Percentiles rank a stretch among this genome's conserved stretches.
Conservation (phyloP, 2,888 invertebrate genomes). For the Idaea straminata region DNA sequence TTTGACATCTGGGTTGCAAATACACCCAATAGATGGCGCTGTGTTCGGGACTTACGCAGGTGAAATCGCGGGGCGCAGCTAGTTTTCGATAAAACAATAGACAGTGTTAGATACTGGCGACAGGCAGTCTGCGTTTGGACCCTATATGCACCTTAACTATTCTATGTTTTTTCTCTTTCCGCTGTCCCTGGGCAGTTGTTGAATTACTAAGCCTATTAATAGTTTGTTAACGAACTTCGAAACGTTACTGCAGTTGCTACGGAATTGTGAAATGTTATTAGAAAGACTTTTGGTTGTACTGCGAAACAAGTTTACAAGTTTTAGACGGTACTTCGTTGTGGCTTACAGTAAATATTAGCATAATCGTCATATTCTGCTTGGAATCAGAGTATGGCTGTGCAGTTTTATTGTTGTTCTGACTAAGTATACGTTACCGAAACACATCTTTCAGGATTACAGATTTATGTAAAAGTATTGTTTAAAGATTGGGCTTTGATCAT, state of each 20-base stretch:
- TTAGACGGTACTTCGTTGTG: background rate
- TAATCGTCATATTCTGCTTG: background rate
- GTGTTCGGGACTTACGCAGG: too few relatives aligned
- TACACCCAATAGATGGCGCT: too few relatives aligned
- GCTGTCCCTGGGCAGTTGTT: conserved; percentile 34
- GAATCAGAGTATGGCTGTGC: background rate
- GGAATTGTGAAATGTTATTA: conserved; percentile 7
- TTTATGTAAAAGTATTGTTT: too few relatives aligned
- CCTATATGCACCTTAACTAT: background rate
- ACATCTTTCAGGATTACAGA: too few relatives aligned
- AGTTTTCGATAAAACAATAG: too few relatives aligned
- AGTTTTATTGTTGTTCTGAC: background rate
- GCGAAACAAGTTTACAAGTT: background rate
- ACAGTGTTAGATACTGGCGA: too few relatives aligned
- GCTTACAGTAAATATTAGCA: background rate
- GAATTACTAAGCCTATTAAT: conserved; percentile 52
- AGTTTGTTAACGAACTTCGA: conserved; percentile 40
- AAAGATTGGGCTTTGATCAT: too few relatives aligned
- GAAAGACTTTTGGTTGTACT: conserved; percentile 12
- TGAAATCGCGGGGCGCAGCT: too few relatives aligned
- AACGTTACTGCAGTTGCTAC: conserved; percentile 20
- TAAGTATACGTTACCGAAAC: too few relatives aligned
- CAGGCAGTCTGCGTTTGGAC: too few relatives aligned
- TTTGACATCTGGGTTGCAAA: too few relatives aligned
- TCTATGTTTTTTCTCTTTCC: conserved; percentile 29